Percentiles rank a stretch among this genome's conserved stretches.
phyloP scores from a whole-genome alignment of 2,888 invertebrate species.

The Rhagium mordax region DNA sequence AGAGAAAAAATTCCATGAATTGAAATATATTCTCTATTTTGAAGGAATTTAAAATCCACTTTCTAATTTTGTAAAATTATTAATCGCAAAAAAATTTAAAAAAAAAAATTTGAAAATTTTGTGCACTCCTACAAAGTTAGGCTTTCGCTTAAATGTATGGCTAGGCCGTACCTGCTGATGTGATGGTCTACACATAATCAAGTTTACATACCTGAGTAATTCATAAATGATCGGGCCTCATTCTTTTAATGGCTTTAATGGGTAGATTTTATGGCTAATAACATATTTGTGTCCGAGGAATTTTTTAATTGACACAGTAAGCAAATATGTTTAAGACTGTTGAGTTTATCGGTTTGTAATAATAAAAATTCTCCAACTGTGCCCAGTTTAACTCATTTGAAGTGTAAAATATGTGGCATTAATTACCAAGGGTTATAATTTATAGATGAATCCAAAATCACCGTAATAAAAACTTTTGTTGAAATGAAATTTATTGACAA shows the following conservation, averaged over 20 bases:
- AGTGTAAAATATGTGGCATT: background rate
- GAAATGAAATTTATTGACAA: too few species aligned
- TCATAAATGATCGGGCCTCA: background rate
- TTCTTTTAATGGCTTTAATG: background rate
- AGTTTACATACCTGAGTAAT: background rate
- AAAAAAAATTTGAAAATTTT: too few species aligned
- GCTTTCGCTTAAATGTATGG: too few species aligned
- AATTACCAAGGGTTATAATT: background rate
- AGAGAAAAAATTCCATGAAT: too few species aligned
- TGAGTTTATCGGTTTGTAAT: background rate
- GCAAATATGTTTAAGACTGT: background rate
- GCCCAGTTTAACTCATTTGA: background rate
- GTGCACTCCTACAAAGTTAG: too few species aligned
- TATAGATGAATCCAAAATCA: background rate
- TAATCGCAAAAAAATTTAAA: too few species aligned
- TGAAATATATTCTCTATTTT: too few species aligned
- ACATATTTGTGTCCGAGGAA: background rate
- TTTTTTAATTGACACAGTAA: background rate
- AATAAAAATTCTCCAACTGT: background rate
- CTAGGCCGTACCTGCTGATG: too few species aligned
- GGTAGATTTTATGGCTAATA: background rate
- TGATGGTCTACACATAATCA: background rate
- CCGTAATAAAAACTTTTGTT: too few species aligned
- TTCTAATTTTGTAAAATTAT: too few species aligned
- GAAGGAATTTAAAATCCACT: too few species aligned